Evolutionary conservation across 2,113 vertebrate species (phyloP), one percentile per base, ranked within the genome.

Genomic region (Symphodus melops): DNA sequence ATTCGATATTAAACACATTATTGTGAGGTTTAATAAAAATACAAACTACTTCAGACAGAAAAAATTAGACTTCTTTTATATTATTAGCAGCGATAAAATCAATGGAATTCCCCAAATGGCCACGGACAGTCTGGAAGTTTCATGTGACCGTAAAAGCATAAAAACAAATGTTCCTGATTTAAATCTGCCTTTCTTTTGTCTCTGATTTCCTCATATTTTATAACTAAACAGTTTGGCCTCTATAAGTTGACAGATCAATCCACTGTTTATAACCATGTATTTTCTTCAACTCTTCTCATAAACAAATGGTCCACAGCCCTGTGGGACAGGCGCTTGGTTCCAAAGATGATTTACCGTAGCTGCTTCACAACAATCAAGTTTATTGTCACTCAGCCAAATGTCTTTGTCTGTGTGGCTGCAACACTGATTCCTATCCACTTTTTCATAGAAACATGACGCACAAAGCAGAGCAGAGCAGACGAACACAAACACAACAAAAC

Each of bases 351-450:
- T 41, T 44, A 21, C 20, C 23, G 13, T 25, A 12, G 37, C 19
- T 46, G 21, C 42, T 51, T 64, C 36, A 28, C 23, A 63, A 20
- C 1, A 36, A 16, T 39, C 0, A n/a, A 46, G n/a, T 46, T 60
- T n/a, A 56, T 55, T 70, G 52, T 13, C 44, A 37, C 28, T 53
- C 48, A 52, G 48, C 60, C 59, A 69, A 68, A 65, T 16, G 19
- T 41, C 7, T 13, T 2, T 71, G 53, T 63, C 21, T 36, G 8
- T 23, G 8, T 9, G n/a, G 37, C 0, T 4, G 13, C 21, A 5
- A 1, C 36, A 61, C 33, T 68, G 57, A 25, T 72, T 36, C 23
- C 36, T 53, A 2, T n/a, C 0, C 5, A n/a, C 39, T 21, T 41
- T 41, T 49, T n/a, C 16, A n/a, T 41, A 14, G 39, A 11, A 51